A percentile compares a stretch with the other conserved stretches of the same genome.
Evolutionary conservation across 2,797 vertebrate species (phyloP).

Genomic region (Bradypus variegatus): DNA sequence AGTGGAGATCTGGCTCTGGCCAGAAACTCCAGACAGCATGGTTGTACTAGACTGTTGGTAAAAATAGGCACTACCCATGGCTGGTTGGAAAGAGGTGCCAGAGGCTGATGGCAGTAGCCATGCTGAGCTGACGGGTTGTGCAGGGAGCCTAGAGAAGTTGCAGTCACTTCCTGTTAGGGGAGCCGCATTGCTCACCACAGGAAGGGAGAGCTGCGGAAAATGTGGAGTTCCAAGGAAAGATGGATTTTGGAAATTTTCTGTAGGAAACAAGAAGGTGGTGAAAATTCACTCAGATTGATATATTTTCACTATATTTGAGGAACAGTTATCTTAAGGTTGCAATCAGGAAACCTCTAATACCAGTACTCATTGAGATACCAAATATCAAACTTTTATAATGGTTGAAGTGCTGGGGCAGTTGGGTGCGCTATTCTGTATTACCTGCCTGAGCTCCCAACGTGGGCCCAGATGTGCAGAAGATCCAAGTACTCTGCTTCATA

Average conservation of each 20-base stretch:
- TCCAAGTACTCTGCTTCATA: background rate
- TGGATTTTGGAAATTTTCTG: slow-evolving; percentile 36
- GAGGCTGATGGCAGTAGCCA: slow-evolving; percentile 32
- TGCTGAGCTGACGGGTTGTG: background rate
- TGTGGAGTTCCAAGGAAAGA: background rate
- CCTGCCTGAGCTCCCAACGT: no score
- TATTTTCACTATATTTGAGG: background rate
- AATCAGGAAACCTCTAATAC: background rate
- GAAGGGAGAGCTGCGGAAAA: slow-evolving; percentile 3
- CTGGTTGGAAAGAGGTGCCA: slow-evolving; percentile 12
- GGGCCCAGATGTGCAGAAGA: background rate
- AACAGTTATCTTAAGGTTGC: background rate
- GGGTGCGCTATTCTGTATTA: background rate
- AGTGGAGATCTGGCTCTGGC: slow-evolving; percentile 20
- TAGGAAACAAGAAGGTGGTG: slow-evolving; percentile 5
- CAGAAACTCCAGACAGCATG: background rate
- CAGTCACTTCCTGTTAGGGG: background rate
- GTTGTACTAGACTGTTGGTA: slow-evolving; percentile 29
- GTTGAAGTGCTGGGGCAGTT: background rate
- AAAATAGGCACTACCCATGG: background rate
- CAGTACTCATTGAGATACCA: background rate
- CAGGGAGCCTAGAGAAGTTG: slow-evolving; percentile 18
- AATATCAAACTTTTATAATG: background rate
- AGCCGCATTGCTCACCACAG: background rate
- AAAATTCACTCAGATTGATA: background rate